Conservation (phyloP, 2,888 invertebrate genomes). For the Phyllotreta striolata region DNA sequence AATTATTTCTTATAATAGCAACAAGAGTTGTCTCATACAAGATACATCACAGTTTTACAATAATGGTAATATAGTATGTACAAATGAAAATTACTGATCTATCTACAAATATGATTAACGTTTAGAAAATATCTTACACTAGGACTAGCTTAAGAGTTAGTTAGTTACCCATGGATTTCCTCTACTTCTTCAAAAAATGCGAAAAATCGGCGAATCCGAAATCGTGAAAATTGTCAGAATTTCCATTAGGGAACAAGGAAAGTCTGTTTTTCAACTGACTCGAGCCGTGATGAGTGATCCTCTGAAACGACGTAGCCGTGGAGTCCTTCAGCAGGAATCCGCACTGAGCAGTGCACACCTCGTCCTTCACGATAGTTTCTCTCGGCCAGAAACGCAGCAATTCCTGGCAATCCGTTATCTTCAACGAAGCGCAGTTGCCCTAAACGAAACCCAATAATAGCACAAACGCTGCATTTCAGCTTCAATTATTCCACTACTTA, state of each 20-base stretch:
- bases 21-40: slow-evolving; percentile 14
- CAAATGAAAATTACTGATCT: too few relatives aligned
- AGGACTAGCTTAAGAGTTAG: background rate
- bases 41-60: slow-evolving; percentile 15
- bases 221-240: slow-evolving; percentile 9
- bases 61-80: slow-evolving; percentile 5
- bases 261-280: slow-evolving; percentile 8
- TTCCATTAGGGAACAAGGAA: background rate
- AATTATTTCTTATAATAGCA: slow-evolving; percentile 11
- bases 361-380: slow-evolving; percentile 82
- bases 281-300: background rate
- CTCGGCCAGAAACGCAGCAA: slow-evolving; percentile 83
- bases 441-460: slow-evolving; percentile 58
- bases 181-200: slow-evolving; percentile 18
- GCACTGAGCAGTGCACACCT: slow-evolving; percentile 91
- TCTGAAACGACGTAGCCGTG: slow-evolving; percentile 48
- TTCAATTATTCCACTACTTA: slow-evolving; percentile 62
- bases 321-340: slow-evolving; percentile 72
- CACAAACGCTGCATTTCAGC: background rate
- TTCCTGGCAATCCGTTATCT: slow-evolving; percentile 87
- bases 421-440: slow-evolving; percentile 88
- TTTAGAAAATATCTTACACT: too few relatives aligned
- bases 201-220: slow-evolving; percentile 16
- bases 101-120: too few relatives aligned
- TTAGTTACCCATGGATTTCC: background rate